phyloP scores from a whole-genome alignment of 1,140 invertebrate genomes.

The Drosophila eugracilis region DNA sequence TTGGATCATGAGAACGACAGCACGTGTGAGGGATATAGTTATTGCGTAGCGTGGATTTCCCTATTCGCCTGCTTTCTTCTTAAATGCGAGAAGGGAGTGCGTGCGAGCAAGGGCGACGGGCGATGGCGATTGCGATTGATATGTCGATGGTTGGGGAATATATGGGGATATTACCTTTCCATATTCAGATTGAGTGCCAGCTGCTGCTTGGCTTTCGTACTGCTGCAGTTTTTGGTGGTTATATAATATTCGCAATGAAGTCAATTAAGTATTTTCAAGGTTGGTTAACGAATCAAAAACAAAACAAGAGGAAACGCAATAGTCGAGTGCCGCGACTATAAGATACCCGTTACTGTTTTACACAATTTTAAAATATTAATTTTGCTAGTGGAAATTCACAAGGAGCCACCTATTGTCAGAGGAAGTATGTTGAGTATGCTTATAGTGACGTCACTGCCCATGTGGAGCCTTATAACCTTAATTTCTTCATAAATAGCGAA shows the following conservation, averaged over 20 bases:
- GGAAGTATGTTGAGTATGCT: no score
- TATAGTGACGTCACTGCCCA: no score
- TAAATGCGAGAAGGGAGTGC: constrained; percentile 32
- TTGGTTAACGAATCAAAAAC: constrained; percentile 22
- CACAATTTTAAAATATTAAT: no score
- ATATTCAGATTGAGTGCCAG: constrained; percentile 67
- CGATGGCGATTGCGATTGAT: constrained; percentile 36
- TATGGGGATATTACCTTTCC: constrained; percentile 75
- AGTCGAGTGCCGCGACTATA: no score
- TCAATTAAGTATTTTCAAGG: constrained; percentile 32
- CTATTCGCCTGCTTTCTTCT: constrained; percentile 76
- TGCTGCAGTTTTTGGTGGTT: constrained; percentile 58
- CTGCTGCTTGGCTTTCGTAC: constrained; percentile 73
- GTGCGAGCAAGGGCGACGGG: constrained; percentile 25
- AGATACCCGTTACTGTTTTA: no score
- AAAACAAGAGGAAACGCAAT: no score
- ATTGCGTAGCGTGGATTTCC: constrained; percentile 66
- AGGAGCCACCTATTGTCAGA: no score
- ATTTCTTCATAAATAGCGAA: no score
- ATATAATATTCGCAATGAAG: constrained; percentile 27
- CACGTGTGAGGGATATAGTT: constrained; percentile 6
- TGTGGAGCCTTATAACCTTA: no score
- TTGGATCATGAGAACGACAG: constrained; percentile 1
- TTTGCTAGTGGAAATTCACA: no score
- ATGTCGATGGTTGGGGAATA: constrained; percentile 9